Evolutionary conservation across 2,113 vertebrate genomes (phyloP).

Genomic region (Nipponia nippon): DNA sequence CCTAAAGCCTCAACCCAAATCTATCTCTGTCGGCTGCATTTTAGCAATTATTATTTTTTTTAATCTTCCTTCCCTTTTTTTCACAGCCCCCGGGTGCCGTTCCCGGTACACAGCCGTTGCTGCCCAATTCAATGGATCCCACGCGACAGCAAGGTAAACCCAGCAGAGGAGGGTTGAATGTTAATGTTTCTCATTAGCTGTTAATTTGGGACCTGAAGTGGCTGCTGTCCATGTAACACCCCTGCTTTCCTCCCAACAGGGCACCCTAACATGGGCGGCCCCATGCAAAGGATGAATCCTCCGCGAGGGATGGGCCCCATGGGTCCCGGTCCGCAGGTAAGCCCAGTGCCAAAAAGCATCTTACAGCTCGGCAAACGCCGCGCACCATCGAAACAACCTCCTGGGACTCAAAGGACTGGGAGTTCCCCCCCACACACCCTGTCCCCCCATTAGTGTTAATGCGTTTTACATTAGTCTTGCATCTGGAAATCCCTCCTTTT

Average conservation of each 20-base stretch:
- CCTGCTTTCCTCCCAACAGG: slow-evolving; percentile 65
- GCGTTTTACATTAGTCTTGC: slow-evolving; percentile 65
- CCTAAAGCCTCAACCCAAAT: not conserved
- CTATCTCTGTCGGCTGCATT: not conserved
- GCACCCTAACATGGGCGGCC: slow-evolving; percentile 93
- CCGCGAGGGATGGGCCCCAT: slow-evolving; percentile 98
- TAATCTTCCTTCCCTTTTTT: not conserved
- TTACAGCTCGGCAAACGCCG: not conserved
- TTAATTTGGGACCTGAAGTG: not conserved
- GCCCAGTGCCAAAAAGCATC: not conserved
- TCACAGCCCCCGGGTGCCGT: slow-evolving; percentile 92
- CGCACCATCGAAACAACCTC: not conserved
- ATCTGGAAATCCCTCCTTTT: slow-evolving; percentile 63
- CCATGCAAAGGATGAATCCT: slow-evolving; percentile 98
- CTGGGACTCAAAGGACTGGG: not conserved
- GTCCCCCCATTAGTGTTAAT: slow-evolving; percentile 66
- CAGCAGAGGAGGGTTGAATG: fast-evolving
- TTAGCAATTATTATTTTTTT: not conserved
- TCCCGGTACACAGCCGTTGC: slow-evolving; percentile 94
- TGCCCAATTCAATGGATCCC: slow-evolving; percentile 96
- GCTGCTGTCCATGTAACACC: not conserved
- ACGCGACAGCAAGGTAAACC: slow-evolving; percentile 92
- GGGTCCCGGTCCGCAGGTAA: slow-evolving; percentile 96
- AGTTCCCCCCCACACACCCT: not conserved
- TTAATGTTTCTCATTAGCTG: not conserved